phyloP scores from a whole-genome alignment of 2,797 vertebrate genomes.

The Sus cebifrons region DNA sequence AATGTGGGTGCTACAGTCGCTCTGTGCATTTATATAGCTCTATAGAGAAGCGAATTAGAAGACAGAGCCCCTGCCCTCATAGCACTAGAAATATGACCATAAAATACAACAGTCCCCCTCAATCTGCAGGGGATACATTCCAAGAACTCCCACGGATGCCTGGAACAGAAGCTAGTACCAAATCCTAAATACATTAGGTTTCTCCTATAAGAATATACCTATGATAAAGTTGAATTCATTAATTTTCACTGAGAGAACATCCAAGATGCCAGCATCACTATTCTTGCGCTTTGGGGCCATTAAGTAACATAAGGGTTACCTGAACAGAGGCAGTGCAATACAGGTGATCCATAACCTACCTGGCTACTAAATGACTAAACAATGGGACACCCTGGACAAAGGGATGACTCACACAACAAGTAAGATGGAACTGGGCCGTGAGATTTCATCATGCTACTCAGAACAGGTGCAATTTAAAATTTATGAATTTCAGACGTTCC shows the following conservation, averaged over 20 bases:
- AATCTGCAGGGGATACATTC: not conserved
- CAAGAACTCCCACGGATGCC: not conserved
- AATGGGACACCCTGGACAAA: too few species aligned
- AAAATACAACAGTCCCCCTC: not conserved
- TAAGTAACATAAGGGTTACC: not conserved
- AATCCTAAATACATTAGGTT: too few species aligned
- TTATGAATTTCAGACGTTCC: not conserved
- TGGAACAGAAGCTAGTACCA: not conserved
- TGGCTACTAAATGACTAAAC: not conserved
- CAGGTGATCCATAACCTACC: not conserved
- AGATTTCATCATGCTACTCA: not conserved
- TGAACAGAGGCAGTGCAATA: not conserved
- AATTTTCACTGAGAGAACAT: not conserved
- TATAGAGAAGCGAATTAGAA: not conserved
- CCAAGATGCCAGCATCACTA: not conserved
- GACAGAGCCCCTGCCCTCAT: not conserved
- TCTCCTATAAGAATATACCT: not conserved
- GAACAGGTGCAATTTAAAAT: too few species aligned
- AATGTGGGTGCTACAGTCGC: not conserved
- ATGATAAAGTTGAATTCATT: not conserved
- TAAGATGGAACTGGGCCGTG: rapidly evolving
- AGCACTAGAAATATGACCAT: not conserved
- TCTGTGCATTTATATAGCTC: not conserved
- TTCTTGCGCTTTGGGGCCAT: not conserved
- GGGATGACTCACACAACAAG: too few species aligned